Conservation (phyloP, 2,888 invertebrate species). For the Saturnia pavonia region DNA sequence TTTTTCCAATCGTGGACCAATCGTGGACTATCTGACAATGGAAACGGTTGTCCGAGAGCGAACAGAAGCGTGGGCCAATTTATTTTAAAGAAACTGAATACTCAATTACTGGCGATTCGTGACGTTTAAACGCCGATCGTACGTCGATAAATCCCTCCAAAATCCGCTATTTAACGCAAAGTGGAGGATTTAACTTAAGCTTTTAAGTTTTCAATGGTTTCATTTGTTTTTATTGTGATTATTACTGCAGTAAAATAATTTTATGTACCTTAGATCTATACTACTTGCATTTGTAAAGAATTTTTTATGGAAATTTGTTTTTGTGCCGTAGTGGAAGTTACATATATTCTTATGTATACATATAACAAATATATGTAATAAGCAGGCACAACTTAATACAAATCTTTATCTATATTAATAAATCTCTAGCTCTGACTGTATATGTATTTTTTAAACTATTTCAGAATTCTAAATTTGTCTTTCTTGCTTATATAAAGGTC, state of each 20-base stretch:
- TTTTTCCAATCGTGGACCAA: no score
- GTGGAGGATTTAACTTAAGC: constrained; percentile 16
- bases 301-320: not conserved
- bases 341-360: no score
- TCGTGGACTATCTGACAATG: constrained; percentile 34
- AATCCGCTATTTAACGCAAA: constrained; percentile 20
- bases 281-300: no score
- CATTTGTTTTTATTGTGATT: constrained; percentile 6
- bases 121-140: constrained; percentile 67
- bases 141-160: constrained; percentile 46
- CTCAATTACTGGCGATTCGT: constrained; percentile 66
- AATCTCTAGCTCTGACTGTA: no score
- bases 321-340: not conserved
- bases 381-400: no score
- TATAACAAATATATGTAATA: no score
- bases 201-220: constrained; percentile 6
- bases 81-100: constrained; percentile 72
- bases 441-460: no score
- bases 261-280: not conserved
- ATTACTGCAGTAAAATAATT: not conserved
- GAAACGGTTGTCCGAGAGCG: constrained; percentile 34
- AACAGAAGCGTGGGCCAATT: constrained; percentile 53
- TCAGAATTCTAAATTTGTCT: no score
- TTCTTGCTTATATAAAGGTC: no score
- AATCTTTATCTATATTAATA: no score